Evolutionary conservation across 2,888 invertebrate genomes (phyloP), one percentile per base, ranked within the genome.

Genomic region (Gortyna flavago): DNA sequence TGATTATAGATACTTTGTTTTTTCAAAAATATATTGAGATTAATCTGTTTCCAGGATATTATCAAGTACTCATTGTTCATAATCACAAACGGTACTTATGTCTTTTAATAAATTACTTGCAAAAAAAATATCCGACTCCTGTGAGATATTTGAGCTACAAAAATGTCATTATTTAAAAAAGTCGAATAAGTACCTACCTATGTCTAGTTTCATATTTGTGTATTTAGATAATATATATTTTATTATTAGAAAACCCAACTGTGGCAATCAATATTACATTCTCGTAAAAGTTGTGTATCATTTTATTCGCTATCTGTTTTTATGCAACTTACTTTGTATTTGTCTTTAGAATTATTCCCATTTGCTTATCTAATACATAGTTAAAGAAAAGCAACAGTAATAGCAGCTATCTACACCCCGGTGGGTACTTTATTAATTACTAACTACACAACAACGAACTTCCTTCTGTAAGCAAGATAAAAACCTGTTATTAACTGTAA

Each of bases 401-500:
- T 68, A 64, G 29, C n/a, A 72, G n/a, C 21, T 68, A 75, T 68
- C 71, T 72, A 4, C 57, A 51, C 51, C 51, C 16, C 1, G 1
- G 6, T 54, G 18, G 21, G 9, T 54, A 64, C n/a, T 72, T 64
- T 57, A 25, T 72, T 83, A 66, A 86, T 83, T 75, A 70, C 70
- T 71, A 65, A 67, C 64, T 77, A 74, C 44, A 82, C 25, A 82
- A 85, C 54, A 74, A 41, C 9, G 16, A 57, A 51, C 51, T 72
- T 77, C 18, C 11, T 48, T 57, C 3, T 8, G 21, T 51, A 71
- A 85, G 71, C 16, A 13, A 25, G 16, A 74, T 83, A 74, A 83
- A 85, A 83, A 72, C 29, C 48, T 44, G 29, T 57, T 72, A 68
- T 72, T 77, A 62, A 54, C 66, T 71, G 62, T 74, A 73, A 75